Evolutionary conservation across 2,888 invertebrate species (phyloP), one percentile per base, ranked within the genome.

Genomic region (Aradus depressus): DNA sequence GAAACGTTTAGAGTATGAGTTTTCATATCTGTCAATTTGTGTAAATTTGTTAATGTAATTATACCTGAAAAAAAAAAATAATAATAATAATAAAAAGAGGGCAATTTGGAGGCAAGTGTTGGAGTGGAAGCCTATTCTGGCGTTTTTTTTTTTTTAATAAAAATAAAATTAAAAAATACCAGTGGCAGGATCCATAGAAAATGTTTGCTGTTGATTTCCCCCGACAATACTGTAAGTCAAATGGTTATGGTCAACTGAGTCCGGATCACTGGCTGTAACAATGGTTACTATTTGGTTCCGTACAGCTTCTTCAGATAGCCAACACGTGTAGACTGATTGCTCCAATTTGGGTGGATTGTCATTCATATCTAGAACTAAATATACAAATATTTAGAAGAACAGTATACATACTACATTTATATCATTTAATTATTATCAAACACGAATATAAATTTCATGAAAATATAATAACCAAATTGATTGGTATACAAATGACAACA

Each of bases 301-400:
- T 63, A 78, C 77, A 34, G 89, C 90, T 66, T 84, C 82, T 60
- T 82, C 79, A 32, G 88, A 88, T 51, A 92, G 73, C 44, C 76
- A 75, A 65, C 84, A 85, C 48, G 79, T 76, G 67, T 90, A 85
- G 23, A 86, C 81, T 16, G 76, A 74, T 63, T 87, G 84, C 65
- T 89, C 86, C 70, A 91, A 83, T 64, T 78, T 79, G 21, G 93
- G 93, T 43, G 87, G 77, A 66, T 86, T 88, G 71, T 95, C 93
- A 70, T 93, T 93, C 71, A 89, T 81, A 70, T 93, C 92, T 58
- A 81, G 72, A 54, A 93, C 88, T 77, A 67, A 5, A 59, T 58
- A 62, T 26, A 65, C 18, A 35, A 34, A n/a, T 16, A 50, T 16
- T 34, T 10, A 16, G n/a, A 22, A 32, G 5, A 28, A 28, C 8